Evolutionary conservation across 2,113 vertebrate species (phyloP).

Genomic region (Todiramphus saurophagus): DNA sequence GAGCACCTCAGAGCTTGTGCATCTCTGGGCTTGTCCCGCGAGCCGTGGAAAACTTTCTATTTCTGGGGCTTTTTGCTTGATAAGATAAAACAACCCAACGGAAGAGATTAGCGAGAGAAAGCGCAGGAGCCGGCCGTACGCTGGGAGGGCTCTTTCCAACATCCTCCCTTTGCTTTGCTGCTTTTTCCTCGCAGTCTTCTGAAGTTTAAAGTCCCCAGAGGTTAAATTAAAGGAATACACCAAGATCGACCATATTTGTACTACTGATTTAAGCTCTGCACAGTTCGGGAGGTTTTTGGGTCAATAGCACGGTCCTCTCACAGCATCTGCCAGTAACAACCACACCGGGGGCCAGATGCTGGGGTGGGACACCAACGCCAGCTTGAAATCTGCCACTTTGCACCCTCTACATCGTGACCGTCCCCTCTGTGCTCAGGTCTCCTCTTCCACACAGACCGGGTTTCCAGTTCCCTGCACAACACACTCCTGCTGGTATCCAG

Average conservation of each 20-base stretch:
- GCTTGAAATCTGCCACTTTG: background rate
- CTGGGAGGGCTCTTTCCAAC: slow-evolving; percentile 3
- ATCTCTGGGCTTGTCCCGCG: slow-evolving; percentile 26
- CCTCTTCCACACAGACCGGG: background rate
- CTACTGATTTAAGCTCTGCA: background rate
- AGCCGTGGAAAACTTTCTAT: slow-evolving; percentile 83
- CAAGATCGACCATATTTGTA: background rate
- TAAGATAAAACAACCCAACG: slow-evolving; percentile 80
- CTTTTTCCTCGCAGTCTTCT: background rate
- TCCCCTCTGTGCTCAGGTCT: background rate
- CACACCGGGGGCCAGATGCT: rapidly evolving
- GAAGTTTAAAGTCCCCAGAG: background rate
- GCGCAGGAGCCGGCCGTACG: background rate
- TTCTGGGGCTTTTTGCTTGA: slow-evolving; percentile 83
- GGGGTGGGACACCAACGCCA: background rate
- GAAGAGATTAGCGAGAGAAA: slow-evolving; percentile 67
- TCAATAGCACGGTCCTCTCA: background rate
- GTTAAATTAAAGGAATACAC: background rate
- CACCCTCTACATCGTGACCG: rapidly evolving
- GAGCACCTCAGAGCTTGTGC: background rate
- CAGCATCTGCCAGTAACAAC: background rate
- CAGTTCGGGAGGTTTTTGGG: background rate
- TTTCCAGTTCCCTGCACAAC: background rate
- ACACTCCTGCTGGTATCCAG: background rate
- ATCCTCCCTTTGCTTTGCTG: background rate